A percentile compares a stretch with the other conserved stretches of the same genome.
phyloP scores from a whole-genome alignment of 2,797 vertebrate species.

The Crossoptilon crossoptilon region DNA sequence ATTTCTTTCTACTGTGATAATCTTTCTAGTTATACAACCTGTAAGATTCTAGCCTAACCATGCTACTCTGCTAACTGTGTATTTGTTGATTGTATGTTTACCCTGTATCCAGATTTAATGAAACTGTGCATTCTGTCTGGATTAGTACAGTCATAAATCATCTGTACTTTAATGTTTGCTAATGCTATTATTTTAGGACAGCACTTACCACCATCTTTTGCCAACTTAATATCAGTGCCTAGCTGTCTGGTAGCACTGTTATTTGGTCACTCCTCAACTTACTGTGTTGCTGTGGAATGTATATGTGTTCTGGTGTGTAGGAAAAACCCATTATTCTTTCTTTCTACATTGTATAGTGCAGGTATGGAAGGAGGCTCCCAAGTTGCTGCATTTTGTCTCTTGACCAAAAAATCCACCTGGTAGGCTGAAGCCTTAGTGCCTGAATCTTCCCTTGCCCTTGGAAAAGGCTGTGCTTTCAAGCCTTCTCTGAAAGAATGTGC shows the following conservation, averaged over 20 bases:
- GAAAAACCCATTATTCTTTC: background rate
- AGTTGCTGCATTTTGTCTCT: background rate
- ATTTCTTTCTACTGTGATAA: too few relatives aligned
- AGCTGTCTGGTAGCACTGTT: background rate
- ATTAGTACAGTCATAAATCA: background rate
- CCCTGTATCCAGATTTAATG: background rate
- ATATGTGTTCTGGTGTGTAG: background rate
- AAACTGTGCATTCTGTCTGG: background rate
- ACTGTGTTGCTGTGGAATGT: background rate
- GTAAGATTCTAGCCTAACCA: too few relatives aligned
- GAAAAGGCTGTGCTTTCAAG: background rate
- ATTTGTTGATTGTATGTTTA: background rate
- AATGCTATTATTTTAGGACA: background rate
- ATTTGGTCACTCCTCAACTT: background rate
- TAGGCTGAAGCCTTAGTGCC: background rate
- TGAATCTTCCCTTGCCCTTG: background rate
- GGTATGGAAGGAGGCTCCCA: background rate
- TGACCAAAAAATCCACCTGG: accelerated
- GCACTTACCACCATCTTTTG: background rate
- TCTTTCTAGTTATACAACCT: too few relatives aligned
- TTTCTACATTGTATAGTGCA: background rate
- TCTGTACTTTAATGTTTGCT: background rate
- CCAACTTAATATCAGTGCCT: background rate
- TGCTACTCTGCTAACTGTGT: too few relatives aligned
- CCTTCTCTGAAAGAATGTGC: background rate